A percentile compares a stretch with the other conserved stretches of the same genome.
Evolutionary conservation across 2,888 invertebrate genomes (phyloP).

Genomic region (Catocala sponsa): DNA sequence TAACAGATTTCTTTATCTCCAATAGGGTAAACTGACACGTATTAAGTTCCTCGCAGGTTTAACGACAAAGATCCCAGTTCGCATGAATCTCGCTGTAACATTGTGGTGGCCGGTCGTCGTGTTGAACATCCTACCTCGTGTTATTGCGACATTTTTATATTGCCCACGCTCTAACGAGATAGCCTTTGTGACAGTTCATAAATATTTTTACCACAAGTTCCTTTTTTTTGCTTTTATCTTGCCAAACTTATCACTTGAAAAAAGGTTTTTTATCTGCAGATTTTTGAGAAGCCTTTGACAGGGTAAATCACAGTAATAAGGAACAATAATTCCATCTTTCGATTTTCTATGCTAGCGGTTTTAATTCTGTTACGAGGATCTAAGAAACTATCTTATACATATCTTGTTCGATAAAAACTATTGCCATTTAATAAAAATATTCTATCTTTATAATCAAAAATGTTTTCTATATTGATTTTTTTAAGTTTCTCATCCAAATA

Average conservation of each 20-base stretch:
- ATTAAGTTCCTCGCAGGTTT: constrained; percentile 27
- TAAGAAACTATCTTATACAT: too few species aligned
- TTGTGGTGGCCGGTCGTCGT: constrained; percentile 46
- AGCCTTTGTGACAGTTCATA: constrained; percentile 7
- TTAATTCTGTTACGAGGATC: too few species aligned
- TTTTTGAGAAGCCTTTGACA: constrained; percentile 4
- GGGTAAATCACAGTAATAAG: neutral
- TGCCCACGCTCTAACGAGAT: constrained; percentile 14
- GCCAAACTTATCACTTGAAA: constrained; percentile 2
- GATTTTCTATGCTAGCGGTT: too few species aligned
- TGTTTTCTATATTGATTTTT: too few species aligned
- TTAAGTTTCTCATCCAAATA: too few species aligned
- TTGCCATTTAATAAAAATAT: too few species aligned
- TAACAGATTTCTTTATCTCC: too few species aligned
- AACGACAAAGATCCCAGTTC: constrained; percentile 28
- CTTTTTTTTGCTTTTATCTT: neutral
- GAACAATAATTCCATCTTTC: too few species aligned
- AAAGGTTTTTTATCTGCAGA: neutral
- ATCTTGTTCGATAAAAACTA: too few species aligned
- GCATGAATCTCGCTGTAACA: constrained; percentile 62
- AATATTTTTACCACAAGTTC: constrained; percentile 3
- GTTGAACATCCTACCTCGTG: neutral
- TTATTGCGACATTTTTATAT: constrained; percentile 17
- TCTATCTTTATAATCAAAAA: too few species aligned
- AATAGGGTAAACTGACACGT: constrained; percentile 21